Evolutionary conservation across 2,113 vertebrate species (phyloP).

Genomic region (Planiliza haematocheilus): DNA sequence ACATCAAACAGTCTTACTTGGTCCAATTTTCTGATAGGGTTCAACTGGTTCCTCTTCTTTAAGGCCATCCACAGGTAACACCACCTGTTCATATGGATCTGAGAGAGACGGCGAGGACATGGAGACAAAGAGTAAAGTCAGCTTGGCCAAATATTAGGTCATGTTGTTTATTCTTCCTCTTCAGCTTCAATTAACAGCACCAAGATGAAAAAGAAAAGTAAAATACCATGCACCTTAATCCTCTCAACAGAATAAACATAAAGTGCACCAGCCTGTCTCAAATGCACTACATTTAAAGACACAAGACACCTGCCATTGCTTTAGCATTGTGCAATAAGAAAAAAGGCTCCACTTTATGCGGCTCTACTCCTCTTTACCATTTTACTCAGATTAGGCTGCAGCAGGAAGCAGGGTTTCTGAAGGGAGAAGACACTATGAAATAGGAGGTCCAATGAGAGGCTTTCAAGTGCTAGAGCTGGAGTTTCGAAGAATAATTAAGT

Average conservation of each 20-base stretch:
- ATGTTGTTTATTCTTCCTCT: too few relatives aligned
- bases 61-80: slow-evolving; percentile 91
- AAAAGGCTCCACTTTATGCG: not conserved
- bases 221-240: too few relatives aligned
- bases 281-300: not conserved
- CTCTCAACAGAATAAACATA: not conserved
- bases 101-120: slow-evolving; percentile 25
- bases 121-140: not conserved
- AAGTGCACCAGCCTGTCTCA: not conserved
- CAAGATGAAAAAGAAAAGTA: not conserved
- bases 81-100: slow-evolving; percentile 97
- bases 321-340: not conserved
- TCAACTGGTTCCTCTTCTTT: slow-evolving; percentile 95
- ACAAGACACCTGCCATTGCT: not conserved
- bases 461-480: slow-evolving; percentile 3
- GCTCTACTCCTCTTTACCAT: slow-evolving; percentile 3
- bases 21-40: slow-evolving; percentile 96
- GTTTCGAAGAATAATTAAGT: slow-evolving; percentile 13
- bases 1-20: slow-evolving; percentile 88
- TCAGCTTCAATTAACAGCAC: not conserved
- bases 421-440: not conserved
- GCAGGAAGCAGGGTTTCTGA: slow-evolving; percentile 2
- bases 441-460: not conserved
- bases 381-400: slow-evolving; percentile 9
- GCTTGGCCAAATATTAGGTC: too few relatives aligned